Evolutionary conservation across 2,113 vertebrate species (phyloP), one percentile per base, ranked within the genome.

Genomic region (Platichthys stellatus): DNA sequence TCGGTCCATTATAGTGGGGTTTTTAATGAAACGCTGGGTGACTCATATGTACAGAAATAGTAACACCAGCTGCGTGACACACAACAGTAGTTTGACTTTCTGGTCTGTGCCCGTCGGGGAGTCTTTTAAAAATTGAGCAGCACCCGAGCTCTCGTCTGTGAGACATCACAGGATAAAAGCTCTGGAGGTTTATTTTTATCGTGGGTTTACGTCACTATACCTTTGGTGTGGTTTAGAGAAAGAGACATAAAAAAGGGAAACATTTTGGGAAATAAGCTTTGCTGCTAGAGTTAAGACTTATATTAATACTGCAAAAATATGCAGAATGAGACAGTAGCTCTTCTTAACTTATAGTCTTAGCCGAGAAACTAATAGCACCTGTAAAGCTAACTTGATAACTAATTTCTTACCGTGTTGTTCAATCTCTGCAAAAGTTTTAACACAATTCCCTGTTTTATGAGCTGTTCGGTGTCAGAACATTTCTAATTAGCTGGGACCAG

Each of bases 1-100:
- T 3, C 2, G 40, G 31, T 63, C 67, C 63, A 72, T 72, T 64
- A 69, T 21, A 60, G 43, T 40, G 49, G 57, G 51, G 6, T 67
- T 86, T 74, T 78, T 84, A 68, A 74, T 79, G 57, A 81, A 83
- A 83, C 13, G 26, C 68, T 62, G 67, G 51, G 17, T 85, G 74
- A 81, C 40, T 26, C 76, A 86, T 61, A 49, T 6, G 51, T 64
- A 54, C 73, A 81, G 74, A 76, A 87, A 86, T 77, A 87, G 78
- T 53, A 78, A 84, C 70, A 63, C 62, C 80, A 80, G 79, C 62
- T 76, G 49, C 63, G 65, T 4, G 17, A 72, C 75, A 66, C 63
- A 69, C 5, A 20, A 75, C 74, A 66, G 11, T 18, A 40, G 62
- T 64, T 74, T 60, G n/a, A 64, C 56, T 71, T 47, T 71, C 47